Conservation (phyloP, 2,888 invertebrate species). For the Scaptomyza tumidula region DNA sequence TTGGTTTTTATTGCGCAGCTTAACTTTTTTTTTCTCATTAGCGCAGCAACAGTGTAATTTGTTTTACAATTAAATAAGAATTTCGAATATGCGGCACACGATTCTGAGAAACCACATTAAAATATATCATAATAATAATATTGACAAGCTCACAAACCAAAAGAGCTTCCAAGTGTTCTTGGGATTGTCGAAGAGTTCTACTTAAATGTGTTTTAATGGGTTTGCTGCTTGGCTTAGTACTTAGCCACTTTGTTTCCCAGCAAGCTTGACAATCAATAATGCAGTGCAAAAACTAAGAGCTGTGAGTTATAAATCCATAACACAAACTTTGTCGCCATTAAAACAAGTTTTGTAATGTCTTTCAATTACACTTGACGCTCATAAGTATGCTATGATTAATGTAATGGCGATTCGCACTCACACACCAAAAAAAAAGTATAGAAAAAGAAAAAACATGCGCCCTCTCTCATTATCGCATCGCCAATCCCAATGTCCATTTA, state of each 20-base stretch:
- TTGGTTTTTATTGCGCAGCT: background rate
- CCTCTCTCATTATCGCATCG: conserved; percentile 70
- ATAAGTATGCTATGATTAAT: conserved; percentile 80
- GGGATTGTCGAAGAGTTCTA: background rate
- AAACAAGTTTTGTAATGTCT: conserved; percentile 77
- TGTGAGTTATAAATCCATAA: conserved; percentile 65
- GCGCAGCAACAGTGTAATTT: background rate
- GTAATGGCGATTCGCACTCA: conserved; percentile 56
- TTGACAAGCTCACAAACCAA: conserved; percentile 4
- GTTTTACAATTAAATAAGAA: background rate
- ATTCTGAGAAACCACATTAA: background rate
- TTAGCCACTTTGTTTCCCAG: background rate
- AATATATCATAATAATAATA: background rate
- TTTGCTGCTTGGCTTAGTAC: conserved; percentile 6
- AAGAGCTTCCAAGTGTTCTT: conserved; percentile 16
- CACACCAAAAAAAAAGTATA: conserved; percentile 2
- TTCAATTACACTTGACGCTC: conserved; percentile 77
- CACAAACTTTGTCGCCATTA: conserved; percentile 67
- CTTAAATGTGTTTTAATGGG: conserved; percentile 16
- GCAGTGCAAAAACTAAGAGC: conserved; percentile 22
- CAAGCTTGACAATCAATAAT: conserved; percentile 35
- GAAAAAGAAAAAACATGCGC: conserved; percentile 27
- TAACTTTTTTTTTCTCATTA: background rate
- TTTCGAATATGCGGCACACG: background rate
- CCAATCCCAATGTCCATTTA: conserved; percentile 70